phyloP scores from a whole-genome alignment of 2,113 vertebrate genomes.

The Charadrius vociferus region DNA sequence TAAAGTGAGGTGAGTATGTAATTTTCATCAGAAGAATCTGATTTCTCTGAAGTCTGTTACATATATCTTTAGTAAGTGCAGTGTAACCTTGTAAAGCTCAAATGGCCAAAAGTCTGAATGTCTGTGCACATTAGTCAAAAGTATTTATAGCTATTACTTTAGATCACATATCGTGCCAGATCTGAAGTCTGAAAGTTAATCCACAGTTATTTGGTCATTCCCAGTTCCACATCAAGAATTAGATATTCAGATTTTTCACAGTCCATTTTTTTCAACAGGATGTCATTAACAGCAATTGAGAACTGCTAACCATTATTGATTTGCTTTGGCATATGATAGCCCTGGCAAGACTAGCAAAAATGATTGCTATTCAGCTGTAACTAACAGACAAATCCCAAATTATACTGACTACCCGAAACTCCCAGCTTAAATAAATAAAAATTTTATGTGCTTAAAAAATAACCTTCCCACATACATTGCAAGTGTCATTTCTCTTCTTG shows the following conservation, averaged over 20 bases:
- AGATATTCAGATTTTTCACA: background rate
- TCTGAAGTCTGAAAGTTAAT: background rate
- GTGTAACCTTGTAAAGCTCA: slow-evolving; percentile 2
- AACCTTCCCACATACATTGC: background rate
- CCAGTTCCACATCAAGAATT: background rate
- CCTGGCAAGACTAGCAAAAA: background rate
- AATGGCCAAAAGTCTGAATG: background rate
- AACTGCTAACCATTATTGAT: background rate
- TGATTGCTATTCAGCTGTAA: background rate
- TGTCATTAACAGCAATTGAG: background rate
- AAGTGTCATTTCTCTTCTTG: background rate
- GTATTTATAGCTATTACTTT: slow-evolving; percentile 19
- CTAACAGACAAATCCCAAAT: background rate
- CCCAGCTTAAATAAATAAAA: background rate
- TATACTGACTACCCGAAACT: background rate
- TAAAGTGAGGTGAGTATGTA: background rate
- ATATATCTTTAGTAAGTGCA: background rate
- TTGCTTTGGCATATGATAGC: background rate
- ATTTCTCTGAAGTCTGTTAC: background rate
- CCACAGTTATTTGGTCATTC: background rate
- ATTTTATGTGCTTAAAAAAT: background rate
- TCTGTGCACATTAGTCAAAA: background rate
- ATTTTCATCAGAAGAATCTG: background rate
- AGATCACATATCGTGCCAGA: background rate
- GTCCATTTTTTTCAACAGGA: background rate